These are phyloP conservation scores for Epinotia ramella DNA, from an alignment of 2,888 invertebrate species.

Conservation along the genomic window DNA sequence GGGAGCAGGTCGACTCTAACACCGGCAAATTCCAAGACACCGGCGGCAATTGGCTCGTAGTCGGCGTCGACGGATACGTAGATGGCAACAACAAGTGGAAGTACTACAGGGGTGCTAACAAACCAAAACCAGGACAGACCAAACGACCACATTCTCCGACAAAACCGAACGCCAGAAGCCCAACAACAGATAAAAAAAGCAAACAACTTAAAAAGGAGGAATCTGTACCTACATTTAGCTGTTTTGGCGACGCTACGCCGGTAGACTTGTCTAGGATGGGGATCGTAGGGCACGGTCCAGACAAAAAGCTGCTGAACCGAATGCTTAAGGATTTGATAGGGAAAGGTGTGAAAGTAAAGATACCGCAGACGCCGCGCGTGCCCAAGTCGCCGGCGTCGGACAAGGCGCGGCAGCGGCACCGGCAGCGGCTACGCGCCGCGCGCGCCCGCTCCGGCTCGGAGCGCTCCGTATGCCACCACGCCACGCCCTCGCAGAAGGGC, in stretches of 20 bases:
- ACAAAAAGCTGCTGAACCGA: slow-evolving; percentile 66
- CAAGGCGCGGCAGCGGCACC: slow-evolving; percentile 46
- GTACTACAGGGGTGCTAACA: slow-evolving; percentile 57
- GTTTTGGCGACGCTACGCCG: slow-evolving; percentile 72
- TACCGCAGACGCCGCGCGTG: slow-evolving; percentile 63
- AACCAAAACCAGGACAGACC: slow-evolving; percentile 45
- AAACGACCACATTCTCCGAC: background rate
- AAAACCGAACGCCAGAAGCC: background rate
- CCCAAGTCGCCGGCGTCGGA: slow-evolving; percentile 54
- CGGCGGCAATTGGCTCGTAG: slow-evolving; percentile 67
- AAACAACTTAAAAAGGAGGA: slow-evolving; percentile 49
- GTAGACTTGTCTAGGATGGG: slow-evolving; percentile 70
- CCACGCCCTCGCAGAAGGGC: slow-evolving; percentile 69
- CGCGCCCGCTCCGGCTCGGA: slow-evolving; percentile 49
- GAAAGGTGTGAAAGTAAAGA: slow-evolving; percentile 64
- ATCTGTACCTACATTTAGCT: slow-evolving; percentile 71
- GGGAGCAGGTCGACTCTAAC: slow-evolving; percentile 69
- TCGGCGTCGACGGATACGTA: slow-evolving; percentile 76
- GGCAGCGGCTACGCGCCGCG: slow-evolving; percentile 31
- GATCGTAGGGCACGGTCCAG: slow-evolving; percentile 75
- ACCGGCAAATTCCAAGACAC: slow-evolving; percentile 70
- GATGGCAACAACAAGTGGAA: slow-evolving; percentile 70
- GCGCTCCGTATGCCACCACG: slow-evolving; percentile 66
- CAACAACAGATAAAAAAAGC: background rate
- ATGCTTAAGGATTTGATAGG: slow-evolving; percentile 65